Base-by-base conservation (phyloP, 2,888 invertebrate genomes). In the Arctia plantaginis region DNA sequence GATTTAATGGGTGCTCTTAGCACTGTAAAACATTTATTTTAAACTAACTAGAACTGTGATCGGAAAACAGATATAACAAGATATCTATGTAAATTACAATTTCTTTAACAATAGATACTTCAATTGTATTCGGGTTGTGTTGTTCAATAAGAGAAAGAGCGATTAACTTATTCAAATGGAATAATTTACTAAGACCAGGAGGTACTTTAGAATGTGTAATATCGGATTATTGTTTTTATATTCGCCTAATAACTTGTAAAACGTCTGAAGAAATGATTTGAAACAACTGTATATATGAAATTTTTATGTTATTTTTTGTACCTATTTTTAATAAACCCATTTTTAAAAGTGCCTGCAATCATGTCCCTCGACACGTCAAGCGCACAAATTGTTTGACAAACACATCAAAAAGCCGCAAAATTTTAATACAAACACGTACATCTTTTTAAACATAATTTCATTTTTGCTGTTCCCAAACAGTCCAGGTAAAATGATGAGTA, bases 1-100 rank as follows among this genome's bases (percentile, higher is more conserved):
- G 75, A 81, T 85, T 81, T 81, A 86, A 84, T 80, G 79, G 76
- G 71, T 64, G 64, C 78, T 84, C 80, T 82, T 80, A 82, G 74
- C 69, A 74, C 77, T 80, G 69, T 73, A 72, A 76, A 75, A 77
- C 81, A 79, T 84, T 84, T 84, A 80, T 87, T 86, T 85, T 80
- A 82, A 86, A 82, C 78, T 82, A 86, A 79, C 78, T 79, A 80
- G 77, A 76, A 84, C 81, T 83, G 80, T 72, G 77, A 87, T 87
- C 77, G 82, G 74, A 82, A 86, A 87, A 83, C 82, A 66, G 76
- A 83, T 83, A 88, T 85, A 85, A 87, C 85, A 87, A 87, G 84
- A 83, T 84, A n/a, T n/a, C n/a, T n/a, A 85, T 80, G 87, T 86
- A 86, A 87, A 85, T 87, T 87, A 85, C 80, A 81, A 85, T 88